Base-by-base conservation (phyloP, 2,888 invertebrate genomes). In the Pedicia rivosa region DNA sequence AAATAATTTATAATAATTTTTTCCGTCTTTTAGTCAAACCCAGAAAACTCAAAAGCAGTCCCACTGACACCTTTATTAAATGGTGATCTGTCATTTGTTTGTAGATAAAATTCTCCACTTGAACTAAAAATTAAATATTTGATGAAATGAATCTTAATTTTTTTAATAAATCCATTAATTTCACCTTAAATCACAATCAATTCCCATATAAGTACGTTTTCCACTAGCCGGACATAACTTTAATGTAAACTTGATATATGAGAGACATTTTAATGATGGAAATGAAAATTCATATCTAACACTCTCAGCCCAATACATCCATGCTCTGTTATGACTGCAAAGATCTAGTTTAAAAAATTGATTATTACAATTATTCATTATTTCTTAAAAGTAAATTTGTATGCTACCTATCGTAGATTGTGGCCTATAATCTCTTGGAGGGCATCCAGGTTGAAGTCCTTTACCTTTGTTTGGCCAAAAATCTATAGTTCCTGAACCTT, bases 261-360 rank as follows among this genome's bases (percentile, higher is more conserved):
- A 64, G 32, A 65, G 66, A 1, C 68, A 66, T 2, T 66, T 65
- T 0, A 71, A 68, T 0, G 72, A 63, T 2, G 68, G 64, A 43
- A 73, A 73, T 1, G 63, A 62, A 35, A 64, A 42, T n/a, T 26
- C n/a, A 24, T 24, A 26, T 38, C 51, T 50, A 4, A 60, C 66
- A 10, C 72, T 71, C 46, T 73, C 72, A 0, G 72, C 70, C 53
- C 66, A 73, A 51, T 68, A 72, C 43, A 65, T 57, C 72, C 72
- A 72, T 2, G 72, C 72, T 40, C 73, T 55, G 57, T 70, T 66
- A 48, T 73, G 72, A 41, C 71, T 72, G 48, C 70, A 70, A 31
- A 72, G 47, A 50, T 71, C 70, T 70, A 54, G 35, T 9, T 37
- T 24, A 8, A 36, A 19, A 35, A 37, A 30, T 5, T 13, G 8